Base-by-base conservation (phyloP, 2,888 invertebrate species). In the Drosophila fulvimacula region DNA sequence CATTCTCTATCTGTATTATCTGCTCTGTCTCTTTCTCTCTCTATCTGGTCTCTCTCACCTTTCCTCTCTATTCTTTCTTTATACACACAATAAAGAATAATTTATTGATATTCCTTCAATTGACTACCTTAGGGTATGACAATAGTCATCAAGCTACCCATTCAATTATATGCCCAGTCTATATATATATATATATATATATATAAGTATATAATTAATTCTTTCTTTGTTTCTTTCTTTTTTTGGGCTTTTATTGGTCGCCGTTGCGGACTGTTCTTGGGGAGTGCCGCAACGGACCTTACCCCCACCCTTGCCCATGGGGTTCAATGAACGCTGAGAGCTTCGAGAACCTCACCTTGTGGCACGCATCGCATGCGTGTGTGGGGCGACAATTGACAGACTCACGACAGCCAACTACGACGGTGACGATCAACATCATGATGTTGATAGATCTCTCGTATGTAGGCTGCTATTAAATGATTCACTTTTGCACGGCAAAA, bases 391-490 rank as follows among this genome's bases (percentile, higher is more conserved):
- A 76, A 66, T 70, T 65, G 53, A 53, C 60, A 42, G 48, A 67
- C 38, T 36, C 55, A 41, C 39, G 60, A 51, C 52, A 57, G 56
- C 30, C 30, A 10, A 30, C 27, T 34, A 39, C 38, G 41, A 62
- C 52, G 38, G 52, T 21, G 30, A 32, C 41, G 32, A 48, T 64
- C 38, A 51, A 72, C 30, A 53, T 75, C 15, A 61, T 71, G 44
- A 51, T 66, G 38, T 39, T 69, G 69, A 72, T 74, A 66, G 69
- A 66, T 74, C 64, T 65, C 38, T 13, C 39, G 13, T 5, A 75
- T 69, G 86, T 88, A 63, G 83, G 83, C 73, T 73, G 83, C 39
- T 58, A 79, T 76, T 79, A 63, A 78, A 67, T 88, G 88, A 86
- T 67, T 88, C 82, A 85, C 70, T 64, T 48, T 41, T 82, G 70